Conservation (phyloP, 2,888 invertebrate genomes). For the Onthophagus sagittarius region DNA sequence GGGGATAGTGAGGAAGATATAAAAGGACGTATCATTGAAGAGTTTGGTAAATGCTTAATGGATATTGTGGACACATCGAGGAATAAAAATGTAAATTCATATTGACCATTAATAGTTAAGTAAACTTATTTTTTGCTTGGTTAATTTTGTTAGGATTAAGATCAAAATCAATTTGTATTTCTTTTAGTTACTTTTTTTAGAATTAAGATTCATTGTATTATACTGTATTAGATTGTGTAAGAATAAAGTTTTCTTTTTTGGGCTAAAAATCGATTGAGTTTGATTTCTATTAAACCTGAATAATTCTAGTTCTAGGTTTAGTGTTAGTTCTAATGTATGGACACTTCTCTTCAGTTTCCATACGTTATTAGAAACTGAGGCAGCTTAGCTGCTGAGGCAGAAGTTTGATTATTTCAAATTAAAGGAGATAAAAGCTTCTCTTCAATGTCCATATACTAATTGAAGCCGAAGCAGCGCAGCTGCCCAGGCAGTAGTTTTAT, state of each 20-base stretch:
- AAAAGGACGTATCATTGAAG: constrained; percentile 78
- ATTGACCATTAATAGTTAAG: not conserved
- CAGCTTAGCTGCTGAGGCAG: no score
- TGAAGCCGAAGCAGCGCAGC: no score
- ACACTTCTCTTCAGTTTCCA: no score
- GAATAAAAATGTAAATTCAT: constrained; percentile 17
- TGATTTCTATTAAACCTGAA: no score
- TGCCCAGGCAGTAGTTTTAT: no score
- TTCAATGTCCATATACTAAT: no score
- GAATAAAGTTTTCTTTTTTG: not conserved
- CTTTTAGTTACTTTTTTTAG: not conserved
- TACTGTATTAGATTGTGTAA: not conserved
- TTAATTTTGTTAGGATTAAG: not conserved
- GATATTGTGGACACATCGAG: constrained; percentile 78
- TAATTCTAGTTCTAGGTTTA: no score
- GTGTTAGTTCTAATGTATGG: no score
- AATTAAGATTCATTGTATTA: not conserved
- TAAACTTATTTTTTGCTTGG: not conserved
- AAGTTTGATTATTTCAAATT: no score
- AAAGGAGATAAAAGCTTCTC: no score
- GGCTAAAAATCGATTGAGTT: not conserved
- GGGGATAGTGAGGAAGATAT: constrained; percentile 61
- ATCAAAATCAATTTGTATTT: not conserved
- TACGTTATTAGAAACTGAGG: no score
- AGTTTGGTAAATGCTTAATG: constrained; percentile 90